A percentile compares a stretch with the other conserved stretches of the same genome.
Conservation (phyloP, 2,113 vertebrate species). For the Malurus alboscapulatus region DNA sequence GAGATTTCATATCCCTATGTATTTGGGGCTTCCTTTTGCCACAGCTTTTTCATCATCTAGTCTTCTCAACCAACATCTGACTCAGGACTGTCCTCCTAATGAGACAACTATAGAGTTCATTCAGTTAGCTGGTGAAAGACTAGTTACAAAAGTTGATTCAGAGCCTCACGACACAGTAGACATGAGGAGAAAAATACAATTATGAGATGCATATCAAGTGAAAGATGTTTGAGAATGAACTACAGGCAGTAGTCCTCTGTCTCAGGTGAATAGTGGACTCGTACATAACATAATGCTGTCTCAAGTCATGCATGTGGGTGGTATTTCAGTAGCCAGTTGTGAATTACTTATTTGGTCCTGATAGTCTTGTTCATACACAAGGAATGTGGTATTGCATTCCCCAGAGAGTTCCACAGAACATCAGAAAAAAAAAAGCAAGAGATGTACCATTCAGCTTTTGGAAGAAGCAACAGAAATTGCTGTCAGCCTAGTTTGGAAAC, state of each 20-base stretch:
- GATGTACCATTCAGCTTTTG: background rate
- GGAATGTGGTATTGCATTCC: background rate
- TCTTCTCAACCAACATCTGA: background rate
- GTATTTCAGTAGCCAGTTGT: background rate
- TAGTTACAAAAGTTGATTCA: background rate
- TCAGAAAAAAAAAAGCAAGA: background rate
- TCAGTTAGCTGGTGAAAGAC: background rate
- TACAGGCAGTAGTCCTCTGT: background rate
- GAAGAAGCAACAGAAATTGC: background rate
- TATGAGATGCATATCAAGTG: background rate
- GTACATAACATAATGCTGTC: background rate
- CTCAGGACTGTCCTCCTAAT: background rate
- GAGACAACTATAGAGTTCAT: background rate
- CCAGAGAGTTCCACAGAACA: background rate
- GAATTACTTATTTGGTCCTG: background rate
- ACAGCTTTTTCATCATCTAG: background rate
- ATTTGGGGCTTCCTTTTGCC: background rate
- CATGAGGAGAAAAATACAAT: background rate
- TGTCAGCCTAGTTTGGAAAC: background rate
- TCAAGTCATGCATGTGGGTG: background rate
- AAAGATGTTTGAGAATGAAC: background rate
- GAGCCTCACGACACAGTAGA: background rate
- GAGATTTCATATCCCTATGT: background rate
- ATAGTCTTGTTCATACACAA: background rate
- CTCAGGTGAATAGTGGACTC: background rate